These are phyloP conservation scores for Aradophagus sp. DNA, from an alignment of 1,140 invertebrate species.

Conservation along the genomic window DNA sequence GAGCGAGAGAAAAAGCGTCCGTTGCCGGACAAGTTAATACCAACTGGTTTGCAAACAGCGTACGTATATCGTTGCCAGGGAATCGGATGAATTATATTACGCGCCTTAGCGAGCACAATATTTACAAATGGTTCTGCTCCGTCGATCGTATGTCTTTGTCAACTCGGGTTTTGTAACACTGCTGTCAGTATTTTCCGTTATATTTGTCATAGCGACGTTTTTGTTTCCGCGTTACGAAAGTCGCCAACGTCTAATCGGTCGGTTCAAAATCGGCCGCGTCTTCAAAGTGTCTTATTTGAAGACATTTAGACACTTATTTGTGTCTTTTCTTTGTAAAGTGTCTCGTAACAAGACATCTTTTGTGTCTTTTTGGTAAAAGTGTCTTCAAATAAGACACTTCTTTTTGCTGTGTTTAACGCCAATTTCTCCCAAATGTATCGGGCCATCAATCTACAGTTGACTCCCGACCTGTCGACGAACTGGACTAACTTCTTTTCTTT, in stretches of 20 bases:
- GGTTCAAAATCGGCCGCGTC: not conserved
- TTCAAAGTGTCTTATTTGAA: too few species aligned
- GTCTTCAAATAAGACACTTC: too few species aligned
- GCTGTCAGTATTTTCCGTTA: conserved; percentile 34
- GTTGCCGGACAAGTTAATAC: conserved; percentile 48
- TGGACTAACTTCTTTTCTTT: too few species aligned
- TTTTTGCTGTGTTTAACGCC: too few species aligned
- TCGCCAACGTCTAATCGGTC: conserved; percentile 7
- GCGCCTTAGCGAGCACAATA: conserved; percentile 45
- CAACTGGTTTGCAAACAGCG: conserved; percentile 48
- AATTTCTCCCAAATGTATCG: too few species aligned
- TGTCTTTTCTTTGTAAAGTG: too few species aligned
- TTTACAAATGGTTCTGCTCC: conserved; percentile 45
- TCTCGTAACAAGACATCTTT: too few species aligned
- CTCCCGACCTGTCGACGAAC: too few species aligned
- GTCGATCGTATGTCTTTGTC: conserved; percentile 41
- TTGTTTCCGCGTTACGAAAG: conserved; percentile 4
- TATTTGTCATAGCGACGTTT: conserved; percentile 32
- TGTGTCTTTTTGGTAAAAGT: too few species aligned
- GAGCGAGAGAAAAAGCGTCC: conserved; percentile 33
- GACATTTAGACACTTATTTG: too few species aligned
- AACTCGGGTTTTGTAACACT: conserved; percentile 36
- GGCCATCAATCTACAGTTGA: too few species aligned
- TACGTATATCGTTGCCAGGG: conserved; percentile 37
- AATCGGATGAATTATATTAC: conserved; percentile 52